Conservation (phyloP, 2,797 vertebrate genomes). For the Cephalopachus bancanus region DNA sequence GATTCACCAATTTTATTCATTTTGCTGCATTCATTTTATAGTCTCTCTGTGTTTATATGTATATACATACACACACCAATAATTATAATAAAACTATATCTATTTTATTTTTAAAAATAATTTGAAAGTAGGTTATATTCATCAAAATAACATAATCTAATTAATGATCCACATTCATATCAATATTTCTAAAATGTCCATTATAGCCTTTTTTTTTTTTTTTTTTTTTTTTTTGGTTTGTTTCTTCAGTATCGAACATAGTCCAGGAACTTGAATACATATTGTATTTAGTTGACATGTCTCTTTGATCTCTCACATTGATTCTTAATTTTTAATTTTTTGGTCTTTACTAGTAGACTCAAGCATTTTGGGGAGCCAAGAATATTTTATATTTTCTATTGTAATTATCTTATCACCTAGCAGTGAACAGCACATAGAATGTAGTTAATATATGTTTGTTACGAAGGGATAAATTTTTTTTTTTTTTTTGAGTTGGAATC, state of each 20-base stretch:
- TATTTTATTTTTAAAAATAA: background rate
- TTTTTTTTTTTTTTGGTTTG: background rate
- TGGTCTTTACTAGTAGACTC: background rate
- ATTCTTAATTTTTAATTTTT: constrained; percentile 23
- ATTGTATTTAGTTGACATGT: too few species aligned
- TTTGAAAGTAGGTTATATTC: background rate
- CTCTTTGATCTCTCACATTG: background rate
- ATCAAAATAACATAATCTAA: background rate
- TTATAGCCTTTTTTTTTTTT: background rate
- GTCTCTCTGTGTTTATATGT: background rate
- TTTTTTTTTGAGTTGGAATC: too few species aligned
- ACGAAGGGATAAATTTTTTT: background rate
- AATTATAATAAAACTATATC: background rate
- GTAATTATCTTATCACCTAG: background rate
- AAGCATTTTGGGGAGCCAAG: background rate
- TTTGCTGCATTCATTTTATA: background rate
- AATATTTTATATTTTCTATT: background rate
- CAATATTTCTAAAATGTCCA: background rate
- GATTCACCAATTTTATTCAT: background rate
- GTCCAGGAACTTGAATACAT: too few species aligned
- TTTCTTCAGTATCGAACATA: background rate
- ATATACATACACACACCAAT: background rate
- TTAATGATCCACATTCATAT: background rate
- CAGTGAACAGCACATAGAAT: background rate
- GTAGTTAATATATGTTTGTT: background rate